Evolutionary conservation across 2,888 invertebrate species (phyloP), one percentile per base, ranked within the genome.

Genomic region (Oligia strigilis): DNA sequence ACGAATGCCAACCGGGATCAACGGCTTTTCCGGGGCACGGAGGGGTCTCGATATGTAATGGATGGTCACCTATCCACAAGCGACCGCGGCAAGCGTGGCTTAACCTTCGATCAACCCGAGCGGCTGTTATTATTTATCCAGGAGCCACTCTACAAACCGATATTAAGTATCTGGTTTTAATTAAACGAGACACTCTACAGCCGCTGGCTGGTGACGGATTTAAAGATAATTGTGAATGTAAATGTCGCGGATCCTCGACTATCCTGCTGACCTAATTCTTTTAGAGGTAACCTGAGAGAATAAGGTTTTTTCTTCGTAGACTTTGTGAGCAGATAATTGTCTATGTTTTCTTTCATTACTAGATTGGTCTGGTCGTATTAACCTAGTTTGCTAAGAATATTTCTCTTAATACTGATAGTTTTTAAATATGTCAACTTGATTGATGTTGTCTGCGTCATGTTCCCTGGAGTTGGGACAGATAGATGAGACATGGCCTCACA

Each of bases 191-290:
- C 17, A 65, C 60, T 62, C 65, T 19, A 65, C 60, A 75, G 66
- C 71, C 75, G 64, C 71, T 55, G 76, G 71, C 23, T 67, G 60
- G 49, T 67, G 36, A 69, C 70, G 71, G 65, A 83, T 82, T 85
- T 85, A 73, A 81, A 85, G 72, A 77, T 73, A 49, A 83, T 82
- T 84, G 60, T 77, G 67, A 78, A 82, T 72, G 55, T 55, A 76
- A 85, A 83, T 71, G 65, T 83, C 72, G 65, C 5, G 40, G 11
- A 75, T 74, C 40, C 55, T 40, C 72, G 9, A 75, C 75, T 62
- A 85, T 62, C 43, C 77, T 58, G 65, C 40, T 82, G 86, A 82
- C 86, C 86, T 23, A 74, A 70, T 86, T 83, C 19, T 43, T 52
- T 64, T n/a, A 73, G 49, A 58, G 1, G 4, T 49, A 49, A 49